Percentiles rank a stretch among this genome's conserved stretches.
Conservation (phyloP, 1,140 invertebrate species). For the Anastatus disparis region DNA sequence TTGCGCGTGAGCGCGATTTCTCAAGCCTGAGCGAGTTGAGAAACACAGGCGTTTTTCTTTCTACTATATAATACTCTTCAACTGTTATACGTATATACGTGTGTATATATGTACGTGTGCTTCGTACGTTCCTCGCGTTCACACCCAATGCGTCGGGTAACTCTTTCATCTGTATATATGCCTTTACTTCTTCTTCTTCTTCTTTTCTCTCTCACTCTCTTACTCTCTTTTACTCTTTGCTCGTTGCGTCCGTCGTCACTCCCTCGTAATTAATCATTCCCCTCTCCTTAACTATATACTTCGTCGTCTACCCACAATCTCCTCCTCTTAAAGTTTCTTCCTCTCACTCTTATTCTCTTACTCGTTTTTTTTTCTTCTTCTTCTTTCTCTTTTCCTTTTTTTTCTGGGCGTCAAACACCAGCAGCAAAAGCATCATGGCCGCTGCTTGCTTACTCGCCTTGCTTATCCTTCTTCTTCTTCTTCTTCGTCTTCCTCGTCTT, state of each 20-base stretch:
- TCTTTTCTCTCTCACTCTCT: background rate
- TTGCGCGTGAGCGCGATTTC: background rate
- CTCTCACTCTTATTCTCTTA: conserved; percentile 11
- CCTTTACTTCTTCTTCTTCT: conserved; percentile 12
- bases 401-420: conserved; percentile 53
- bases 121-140: background rate
- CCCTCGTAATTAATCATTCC: conserved; percentile 66
- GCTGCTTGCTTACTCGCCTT: conserved; percentile 31
- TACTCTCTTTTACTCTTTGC: conserved; percentile 19
- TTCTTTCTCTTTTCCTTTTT: conserved; percentile 18
- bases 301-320: conserved; percentile 43
- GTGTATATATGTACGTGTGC: background rate
- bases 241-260: conserved; percentile 53
- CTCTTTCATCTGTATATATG: conserved; percentile 33
- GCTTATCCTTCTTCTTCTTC: background rate
- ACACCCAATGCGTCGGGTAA: conserved; percentile 31
- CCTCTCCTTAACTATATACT: conserved; percentile 45
- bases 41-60: background rate
- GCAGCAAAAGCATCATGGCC: conserved; percentile 62
- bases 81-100: too few species aligned
- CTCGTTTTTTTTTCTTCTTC: conserved; percentile 38
- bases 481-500: background rate
- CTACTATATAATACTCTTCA: too few species aligned
- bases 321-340: conserved; percentile 47
- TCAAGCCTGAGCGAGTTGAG: conserved; percentile 6